Percentiles rank a stretch among this genome's conserved stretches.
These are phyloP conservation scores for Molossus molossus DNA, from an alignment of 2,797 vertebrate genomes.

Conservation along the genomic window DNA sequence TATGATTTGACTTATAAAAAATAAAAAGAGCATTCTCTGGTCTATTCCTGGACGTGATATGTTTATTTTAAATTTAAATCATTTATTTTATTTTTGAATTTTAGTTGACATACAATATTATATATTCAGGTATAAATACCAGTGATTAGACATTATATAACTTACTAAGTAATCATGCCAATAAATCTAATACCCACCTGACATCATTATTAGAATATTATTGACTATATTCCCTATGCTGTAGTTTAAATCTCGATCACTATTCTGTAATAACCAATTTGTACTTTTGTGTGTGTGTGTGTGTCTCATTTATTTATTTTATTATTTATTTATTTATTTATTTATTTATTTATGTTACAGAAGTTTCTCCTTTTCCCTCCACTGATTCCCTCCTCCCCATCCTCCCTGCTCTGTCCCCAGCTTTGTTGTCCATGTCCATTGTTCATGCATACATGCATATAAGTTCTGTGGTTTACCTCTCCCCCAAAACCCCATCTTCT, in stretches of 20 bases:
- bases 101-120: neutral
- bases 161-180: neutral
- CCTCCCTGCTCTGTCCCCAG: too few relatives aligned
- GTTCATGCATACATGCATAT: too few relatives aligned
- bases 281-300: neutral
- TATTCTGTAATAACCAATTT: neutral
- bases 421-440: too few relatives aligned
- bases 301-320: too few relatives aligned
- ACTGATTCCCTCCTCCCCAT: too few relatives aligned
- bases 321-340: too few relatives aligned
- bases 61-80: neutral
- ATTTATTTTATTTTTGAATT: neutral
- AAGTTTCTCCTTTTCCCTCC: too few relatives aligned
- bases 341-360: too few relatives aligned
- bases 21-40: constrained; percentile 74
- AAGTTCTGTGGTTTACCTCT: too few relatives aligned
- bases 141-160: neutral
- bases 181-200: neutral
- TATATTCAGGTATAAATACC: neutral
- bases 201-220: neutral
- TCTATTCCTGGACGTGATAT: constrained; percentile 59
- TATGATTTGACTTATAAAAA: constrained; percentile 85
- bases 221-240: neutral
- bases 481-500: too few relatives aligned
- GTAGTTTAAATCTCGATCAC: neutral